Percentiles rank a stretch among this genome's conserved stretches.
phyloP scores from a whole-genome alignment of 2,888 invertebrate genomes.

The Dasypolia templi region DNA sequence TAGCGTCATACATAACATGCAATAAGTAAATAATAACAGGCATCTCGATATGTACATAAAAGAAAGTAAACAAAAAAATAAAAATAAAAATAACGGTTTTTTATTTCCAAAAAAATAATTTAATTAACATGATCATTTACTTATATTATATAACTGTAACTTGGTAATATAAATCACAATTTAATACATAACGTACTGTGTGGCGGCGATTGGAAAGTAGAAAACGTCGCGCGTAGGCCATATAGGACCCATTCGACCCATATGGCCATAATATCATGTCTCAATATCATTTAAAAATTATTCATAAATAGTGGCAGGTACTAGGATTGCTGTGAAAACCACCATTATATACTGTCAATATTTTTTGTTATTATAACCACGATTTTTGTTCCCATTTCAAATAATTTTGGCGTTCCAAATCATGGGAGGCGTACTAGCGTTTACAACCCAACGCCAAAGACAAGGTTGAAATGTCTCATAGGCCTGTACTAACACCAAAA shows the following conservation, averaged over 20 bases:
- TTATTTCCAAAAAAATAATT: conserved; percentile 79
- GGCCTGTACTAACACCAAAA: background rate
- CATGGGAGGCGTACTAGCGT: background rate
- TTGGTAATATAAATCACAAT: conserved; percentile 71
- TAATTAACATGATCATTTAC: conserved; percentile 78
- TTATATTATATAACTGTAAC: conserved; percentile 72
- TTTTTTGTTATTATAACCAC: background rate
- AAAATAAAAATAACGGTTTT: conserved; percentile 75
- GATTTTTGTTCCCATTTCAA: conserved; percentile 15
- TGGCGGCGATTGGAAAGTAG: conserved; percentile 71
- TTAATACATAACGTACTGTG: conserved; percentile 67
- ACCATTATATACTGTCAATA: conserved; percentile 18
- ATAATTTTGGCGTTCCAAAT: background rate
- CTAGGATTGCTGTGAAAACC: conserved; percentile 41
- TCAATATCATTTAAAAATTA: conserved; percentile 62
- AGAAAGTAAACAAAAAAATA: conserved; percentile 65
- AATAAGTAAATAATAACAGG: conserved; percentile 59
- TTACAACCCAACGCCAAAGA: background rate
- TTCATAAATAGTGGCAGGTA: conserved; percentile 46
- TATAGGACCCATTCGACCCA: conserved; percentile 23
- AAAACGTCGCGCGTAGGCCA: conserved; percentile 65
- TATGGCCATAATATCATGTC: conserved; percentile 50
- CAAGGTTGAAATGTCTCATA: background rate
- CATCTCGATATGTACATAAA: conserved; percentile 63
- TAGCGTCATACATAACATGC: conserved; percentile 65